A percentile compares a stretch with the other conserved stretches of the same genome.
Conservation (phyloP, 2,797 vertebrate species). For the Diceros bicornis region DNA sequence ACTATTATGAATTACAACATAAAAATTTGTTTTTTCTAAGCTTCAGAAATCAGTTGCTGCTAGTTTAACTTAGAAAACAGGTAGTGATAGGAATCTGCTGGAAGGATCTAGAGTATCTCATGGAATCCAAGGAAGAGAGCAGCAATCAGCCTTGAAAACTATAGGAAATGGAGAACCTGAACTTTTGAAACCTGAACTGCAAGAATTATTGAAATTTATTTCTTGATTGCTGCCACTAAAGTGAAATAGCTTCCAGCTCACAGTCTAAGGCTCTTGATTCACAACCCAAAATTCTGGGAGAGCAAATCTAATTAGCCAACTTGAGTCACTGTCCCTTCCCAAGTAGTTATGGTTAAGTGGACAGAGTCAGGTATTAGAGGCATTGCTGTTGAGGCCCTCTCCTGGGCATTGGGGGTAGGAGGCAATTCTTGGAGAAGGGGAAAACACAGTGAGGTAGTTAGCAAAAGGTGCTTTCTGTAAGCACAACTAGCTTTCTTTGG, state of each 20-base stretch:
- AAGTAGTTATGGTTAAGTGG: not conserved
- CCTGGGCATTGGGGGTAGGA: not conserved
- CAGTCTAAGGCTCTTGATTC: not conserved
- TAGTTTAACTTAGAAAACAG: not conserved
- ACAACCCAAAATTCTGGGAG: not conserved
- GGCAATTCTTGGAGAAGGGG: not conserved
- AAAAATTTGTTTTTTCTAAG: not conserved
- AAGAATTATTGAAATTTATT: not conserved
- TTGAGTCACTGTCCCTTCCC: not conserved
- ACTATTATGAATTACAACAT: not conserved
- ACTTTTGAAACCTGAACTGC: not conserved
- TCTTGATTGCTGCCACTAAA: not conserved
- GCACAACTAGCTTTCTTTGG: not conserved
- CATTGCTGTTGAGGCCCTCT: not conserved
- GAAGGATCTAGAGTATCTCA: not conserved
- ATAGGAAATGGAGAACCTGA: not conserved
- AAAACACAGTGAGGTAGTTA: not conserved
- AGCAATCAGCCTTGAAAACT: not conserved
- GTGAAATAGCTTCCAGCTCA: not conserved
- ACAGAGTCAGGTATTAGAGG: not conserved
- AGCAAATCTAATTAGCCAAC: not conserved
- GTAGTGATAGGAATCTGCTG: not conserved
- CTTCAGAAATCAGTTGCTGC: not conserved
- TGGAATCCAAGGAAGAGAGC: not conserved
- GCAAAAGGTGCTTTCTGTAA: not conserved